Evolutionary conservation across 2,888 invertebrate species (phyloP).

Genomic region (Griposia aprilina): DNA sequence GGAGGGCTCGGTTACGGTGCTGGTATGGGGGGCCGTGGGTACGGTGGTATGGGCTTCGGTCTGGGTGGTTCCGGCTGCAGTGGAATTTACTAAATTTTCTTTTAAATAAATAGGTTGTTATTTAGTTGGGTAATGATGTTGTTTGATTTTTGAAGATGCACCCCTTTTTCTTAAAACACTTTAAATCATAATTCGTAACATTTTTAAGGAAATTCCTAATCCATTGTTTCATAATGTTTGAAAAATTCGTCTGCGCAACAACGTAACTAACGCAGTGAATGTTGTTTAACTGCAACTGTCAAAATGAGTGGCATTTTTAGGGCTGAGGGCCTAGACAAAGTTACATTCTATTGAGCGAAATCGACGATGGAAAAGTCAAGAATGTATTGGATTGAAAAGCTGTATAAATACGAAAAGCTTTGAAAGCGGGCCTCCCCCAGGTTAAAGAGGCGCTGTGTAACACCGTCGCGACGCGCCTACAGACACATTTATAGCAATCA

Average conservation of each 20-base stretch:
- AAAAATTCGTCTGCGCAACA: background rate
- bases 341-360: no score
- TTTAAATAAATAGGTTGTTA: slow-evolving; percentile 45
- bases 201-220: background rate
- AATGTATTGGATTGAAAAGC: no score
- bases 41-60: slow-evolving; percentile 23
- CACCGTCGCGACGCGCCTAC: no score
- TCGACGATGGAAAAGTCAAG: no score
- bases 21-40: slow-evolving; percentile 36
- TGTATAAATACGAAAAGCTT: no score
- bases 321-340: no score
- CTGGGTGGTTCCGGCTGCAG: slow-evolving; percentile 21
- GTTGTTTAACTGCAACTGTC: background rate
- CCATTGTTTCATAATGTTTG: background rate
- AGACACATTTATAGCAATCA: no score
- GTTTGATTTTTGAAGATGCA: slow-evolving; percentile 16
- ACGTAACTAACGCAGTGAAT: background rate
- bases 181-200: background rate
- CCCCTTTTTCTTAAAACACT: background rate
- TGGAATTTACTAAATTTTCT: slow-evolving; percentile 25
- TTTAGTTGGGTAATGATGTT: slow-evolving; percentile 34
- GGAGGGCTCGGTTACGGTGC: slow-evolving; percentile 25
- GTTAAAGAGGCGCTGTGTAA: no score
- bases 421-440: no score
- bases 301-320: no score